These are phyloP conservation scores for Archilochus colubris DNA, from an alignment of 2,113 vertebrate species.

Conservation along the genomic window DNA sequence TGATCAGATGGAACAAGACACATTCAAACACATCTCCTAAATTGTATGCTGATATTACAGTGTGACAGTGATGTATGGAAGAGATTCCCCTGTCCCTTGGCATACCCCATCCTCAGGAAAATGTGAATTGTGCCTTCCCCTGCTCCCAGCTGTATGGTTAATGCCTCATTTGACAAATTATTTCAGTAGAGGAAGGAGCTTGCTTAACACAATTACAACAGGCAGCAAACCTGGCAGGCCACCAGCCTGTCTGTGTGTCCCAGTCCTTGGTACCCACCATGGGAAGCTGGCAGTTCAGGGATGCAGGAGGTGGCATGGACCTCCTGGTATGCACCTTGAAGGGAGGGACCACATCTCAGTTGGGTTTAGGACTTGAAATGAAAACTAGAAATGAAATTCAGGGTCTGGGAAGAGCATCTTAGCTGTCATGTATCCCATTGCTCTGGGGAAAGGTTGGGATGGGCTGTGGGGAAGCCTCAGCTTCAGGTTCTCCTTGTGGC, in stretches of 20 bases:
- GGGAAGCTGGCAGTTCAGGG: not conserved
- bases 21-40: not conserved
- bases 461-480: conserved; percentile 1
- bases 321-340: not conserved
- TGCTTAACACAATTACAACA: not conserved
- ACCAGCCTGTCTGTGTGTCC: not conserved
- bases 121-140: not conserved
- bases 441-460: not conserved
- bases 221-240: not conserved
- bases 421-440: not conserved
- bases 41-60: conserved; percentile 3
- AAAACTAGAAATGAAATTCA: conserved; percentile 9
- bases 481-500: not conserved
- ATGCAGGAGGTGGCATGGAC: not conserved
- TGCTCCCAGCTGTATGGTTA: not conserved
- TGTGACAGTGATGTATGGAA: conserved; percentile 35
- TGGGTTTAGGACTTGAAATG: not conserved
- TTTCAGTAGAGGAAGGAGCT: not conserved
- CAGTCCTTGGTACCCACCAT: accelerated
- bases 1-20: conserved; percentile 28
- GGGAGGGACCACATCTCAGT: not conserved
- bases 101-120: not conserved
- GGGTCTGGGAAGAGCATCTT: not conserved
- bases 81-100: conserved; percentile 6
- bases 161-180: not conserved